Conservation (phyloP, 2,888 invertebrate genomes). For the Nomada fabriciana region DNA sequence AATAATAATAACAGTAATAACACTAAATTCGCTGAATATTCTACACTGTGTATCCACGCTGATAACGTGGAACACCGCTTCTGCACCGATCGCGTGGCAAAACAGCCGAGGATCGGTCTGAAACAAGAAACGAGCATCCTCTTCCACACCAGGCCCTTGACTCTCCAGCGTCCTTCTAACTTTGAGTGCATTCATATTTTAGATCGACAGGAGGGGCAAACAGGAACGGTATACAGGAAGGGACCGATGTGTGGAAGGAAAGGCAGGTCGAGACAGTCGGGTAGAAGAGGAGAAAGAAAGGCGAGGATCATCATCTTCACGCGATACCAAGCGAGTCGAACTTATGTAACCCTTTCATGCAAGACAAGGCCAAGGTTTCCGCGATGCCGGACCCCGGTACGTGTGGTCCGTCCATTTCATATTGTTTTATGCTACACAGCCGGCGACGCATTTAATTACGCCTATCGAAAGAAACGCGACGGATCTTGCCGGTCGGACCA, state of each 20-base stretch:
- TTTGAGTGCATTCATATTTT: conserved; percentile 37
- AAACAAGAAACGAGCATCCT: neutral
- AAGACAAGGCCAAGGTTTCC: conserved; percentile 80
- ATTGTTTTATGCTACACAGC: conserved; percentile 60
- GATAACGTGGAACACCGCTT: too few relatives aligned
- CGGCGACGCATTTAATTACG: conserved; percentile 54
- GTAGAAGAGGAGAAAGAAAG: conserved; percentile 1
- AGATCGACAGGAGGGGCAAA: conserved; percentile 17
- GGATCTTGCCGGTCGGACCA: conserved; percentile 45
- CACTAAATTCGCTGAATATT: too few relatives aligned
- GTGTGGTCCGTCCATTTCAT: conserved; percentile 53
- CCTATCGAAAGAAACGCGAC: conserved; percentile 49
- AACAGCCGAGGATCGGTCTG: neutral
- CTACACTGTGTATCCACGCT: too few relatives aligned
- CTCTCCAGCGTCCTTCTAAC: conserved; percentile 27
- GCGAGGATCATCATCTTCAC: conserved; percentile 70
- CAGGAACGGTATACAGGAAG: conserved; percentile 17
- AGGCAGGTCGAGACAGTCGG: conserved; percentile 22
- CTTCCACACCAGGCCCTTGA: neutral
- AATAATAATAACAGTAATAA: too few relatives aligned
- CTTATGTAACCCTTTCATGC: conserved; percentile 79
- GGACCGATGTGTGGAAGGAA: conserved; percentile 21
- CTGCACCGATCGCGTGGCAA: neutral
- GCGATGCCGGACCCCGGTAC: conserved; percentile 40
- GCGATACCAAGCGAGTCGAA: conserved; percentile 71